Percentiles rank a stretch among this genome's conserved stretches.
Evolutionary conservation across 2,888 invertebrate species (phyloP).

Genomic region (Tetheella fluctuosa): DNA sequence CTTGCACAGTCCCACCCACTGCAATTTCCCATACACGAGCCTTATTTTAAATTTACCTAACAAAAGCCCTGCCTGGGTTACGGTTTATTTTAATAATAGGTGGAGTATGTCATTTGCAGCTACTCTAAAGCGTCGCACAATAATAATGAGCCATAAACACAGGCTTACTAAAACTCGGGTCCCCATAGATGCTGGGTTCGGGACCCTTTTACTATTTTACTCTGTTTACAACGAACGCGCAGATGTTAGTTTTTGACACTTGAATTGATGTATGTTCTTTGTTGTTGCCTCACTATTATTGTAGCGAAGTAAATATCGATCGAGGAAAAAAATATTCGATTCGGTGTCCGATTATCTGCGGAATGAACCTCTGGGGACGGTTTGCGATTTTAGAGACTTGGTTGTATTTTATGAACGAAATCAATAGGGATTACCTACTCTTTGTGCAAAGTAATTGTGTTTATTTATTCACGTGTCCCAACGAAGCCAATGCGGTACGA

Average conservation of each 20-base stretch:
- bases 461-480: slow-evolving; percentile 82
- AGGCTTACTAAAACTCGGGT: slow-evolving; percentile 64
- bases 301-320: slow-evolving; percentile 71
- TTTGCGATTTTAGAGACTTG: slow-evolving; percentile 57
- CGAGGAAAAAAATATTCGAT: slow-evolving; percentile 63
- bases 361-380: slow-evolving; percentile 64
- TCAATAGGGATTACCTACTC: slow-evolving; percentile 73
- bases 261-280: slow-evolving; percentile 81
- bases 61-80: slow-evolving; percentile 67
- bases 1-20: slow-evolving; percentile 52
- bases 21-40: slow-evolving; percentile 58
- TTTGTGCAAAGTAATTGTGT: slow-evolving; percentile 80
- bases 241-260: slow-evolving; percentile 85
- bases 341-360: slow-evolving; percentile 64
- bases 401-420: slow-evolving; percentile 68
- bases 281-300: slow-evolving; percentile 72
- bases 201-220: slow-evolving; percentile 70
- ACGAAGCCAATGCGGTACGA: slow-evolving; percentile 75
- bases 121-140: slow-evolving; percentile 76
- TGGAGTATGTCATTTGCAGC: slow-evolving; percentile 80
- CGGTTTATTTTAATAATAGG: slow-evolving; percentile 79
- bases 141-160: slow-evolving; percentile 82
- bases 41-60: slow-evolving; percentile 70
- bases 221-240: slow-evolving; percentile 79
- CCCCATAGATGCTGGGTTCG: slow-evolving; percentile 68